Base-by-base conservation (phyloP, 2,888 invertebrate species). In the Nysson spinosus region DNA sequence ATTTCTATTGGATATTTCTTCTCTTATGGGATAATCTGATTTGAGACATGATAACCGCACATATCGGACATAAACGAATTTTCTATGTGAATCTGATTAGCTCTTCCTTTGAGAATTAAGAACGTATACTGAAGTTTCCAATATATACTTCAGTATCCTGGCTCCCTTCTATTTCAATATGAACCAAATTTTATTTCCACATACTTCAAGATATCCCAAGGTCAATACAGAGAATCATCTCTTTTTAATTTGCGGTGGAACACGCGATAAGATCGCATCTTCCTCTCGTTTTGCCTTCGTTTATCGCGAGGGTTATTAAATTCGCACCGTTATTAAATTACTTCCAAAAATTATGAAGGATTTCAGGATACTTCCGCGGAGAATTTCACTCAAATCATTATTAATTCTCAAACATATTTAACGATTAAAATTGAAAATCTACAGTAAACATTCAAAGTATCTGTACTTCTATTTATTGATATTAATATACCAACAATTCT, bases 281-380 rank as follows among this genome's bases (percentile, higher is more conserved):
- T 32, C 24, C 4, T n/a, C 42, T 62, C 46, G 30, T 37, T 37
- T 14, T 4, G 7, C 9, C 49, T 26, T 43, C 54, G 63, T 26
- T 54, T 42, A 19, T 24, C 28, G 37, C 42, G 11, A 19, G 16
- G 54, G 47, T 63, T 54, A 64, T 64, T 54, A 63, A 55, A 54
- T 49, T 54, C 30, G 14, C 35, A 28, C 17, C 19, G 60, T n/a
- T n/a, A n/a, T n/a, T n/a, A n/a, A n/a, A n/a, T n/a, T n/a, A n/a
- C n/a, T n/a, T n/a, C n/a, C n/a, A n/a, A n/a, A n/a, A n/a, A n/a
- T n/a, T n/a, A n/a, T n/a, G n/a, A n/a, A n/a, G n/a, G n/a, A n/a
- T n/a, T n/a, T n/a, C n/a, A n/a, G n/a, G n/a, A n/a, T n/a, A n/a
- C n/a, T n/a, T n/a, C n/a, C n/a, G n/a, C n/a, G n/a, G n/a, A n/a